phyloP scores from a whole-genome alignment of 2,797 vertebrate species.

The Pantherophis alleghaniensis region DNA sequence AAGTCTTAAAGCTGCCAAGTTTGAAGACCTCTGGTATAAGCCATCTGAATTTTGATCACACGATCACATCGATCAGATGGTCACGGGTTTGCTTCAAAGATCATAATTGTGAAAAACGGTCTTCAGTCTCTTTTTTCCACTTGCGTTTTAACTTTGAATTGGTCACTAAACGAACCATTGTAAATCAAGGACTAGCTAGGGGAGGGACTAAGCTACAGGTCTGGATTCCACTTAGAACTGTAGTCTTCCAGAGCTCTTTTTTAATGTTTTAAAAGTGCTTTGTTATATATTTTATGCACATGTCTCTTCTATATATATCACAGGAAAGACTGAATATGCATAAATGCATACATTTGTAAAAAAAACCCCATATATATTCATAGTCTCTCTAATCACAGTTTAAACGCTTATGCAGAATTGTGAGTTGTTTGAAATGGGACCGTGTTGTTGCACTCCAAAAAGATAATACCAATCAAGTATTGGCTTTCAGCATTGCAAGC shows the following conservation, averaged over 20 bases:
- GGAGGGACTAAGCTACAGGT: not conserved
- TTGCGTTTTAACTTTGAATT: no score
- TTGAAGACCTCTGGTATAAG: no score
- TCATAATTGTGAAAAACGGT: no score
- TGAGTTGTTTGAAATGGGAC: not conserved
- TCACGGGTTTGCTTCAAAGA: no score
- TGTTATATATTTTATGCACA: not conserved
- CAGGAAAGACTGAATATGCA: not conserved
- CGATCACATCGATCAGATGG: no score
- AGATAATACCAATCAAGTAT: not conserved
- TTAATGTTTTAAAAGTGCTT: not conserved
- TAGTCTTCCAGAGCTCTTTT: not conserved
- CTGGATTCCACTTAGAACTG: not conserved
- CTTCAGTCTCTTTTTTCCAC: no score
- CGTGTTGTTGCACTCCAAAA: not conserved
- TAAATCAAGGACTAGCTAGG: not conserved
- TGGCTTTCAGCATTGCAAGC: not conserved
- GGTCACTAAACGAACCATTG: no score
- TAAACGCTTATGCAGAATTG: not conserved
- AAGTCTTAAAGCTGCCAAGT: no score
- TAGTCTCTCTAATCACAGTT: not conserved
- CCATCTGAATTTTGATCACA: no score
- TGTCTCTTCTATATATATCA: not conserved
- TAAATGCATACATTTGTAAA: not conserved
- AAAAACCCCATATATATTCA: not conserved